Evolutionary conservation across 2,888 invertebrate species (phyloP).

Genomic region (Siphonodentalium dalli): DNA sequence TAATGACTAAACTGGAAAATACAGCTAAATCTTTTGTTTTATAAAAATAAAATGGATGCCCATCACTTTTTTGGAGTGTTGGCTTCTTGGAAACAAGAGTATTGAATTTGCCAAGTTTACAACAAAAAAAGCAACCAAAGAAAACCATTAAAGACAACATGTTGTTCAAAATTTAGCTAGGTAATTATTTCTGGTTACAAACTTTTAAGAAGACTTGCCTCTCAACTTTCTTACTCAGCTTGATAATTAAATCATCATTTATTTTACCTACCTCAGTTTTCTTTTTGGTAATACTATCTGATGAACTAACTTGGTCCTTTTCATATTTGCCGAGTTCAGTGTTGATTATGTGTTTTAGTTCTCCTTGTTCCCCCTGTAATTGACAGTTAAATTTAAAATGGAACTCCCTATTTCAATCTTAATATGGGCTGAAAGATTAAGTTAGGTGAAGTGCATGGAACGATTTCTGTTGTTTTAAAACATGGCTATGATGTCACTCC

Average conservation of each 20-base stretch:
- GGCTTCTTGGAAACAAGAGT: too few species aligned
- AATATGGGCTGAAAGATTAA: background rate
- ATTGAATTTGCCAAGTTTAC: too few species aligned
- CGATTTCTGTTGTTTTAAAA: background rate
- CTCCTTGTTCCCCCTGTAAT: constrained; percentile 55
- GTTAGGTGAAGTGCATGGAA: background rate
- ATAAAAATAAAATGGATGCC: too few species aligned
- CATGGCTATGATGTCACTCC: too few species aligned
- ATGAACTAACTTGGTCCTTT: constrained; percentile 39
- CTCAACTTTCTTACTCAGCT: background rate
- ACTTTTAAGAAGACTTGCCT: background rate
- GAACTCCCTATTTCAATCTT: background rate
- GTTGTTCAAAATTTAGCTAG: too few species aligned
- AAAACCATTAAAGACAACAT: too few species aligned
- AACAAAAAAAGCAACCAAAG: too few species aligned
- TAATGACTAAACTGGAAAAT: background rate
- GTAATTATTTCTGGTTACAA: too few species aligned
- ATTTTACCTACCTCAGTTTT: constrained; percentile 49
- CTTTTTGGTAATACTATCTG: constrained; percentile 44
- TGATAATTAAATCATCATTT: too few species aligned
- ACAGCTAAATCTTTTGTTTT: background rate
- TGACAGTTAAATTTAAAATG: background rate
- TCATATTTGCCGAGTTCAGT: constrained; percentile 56
- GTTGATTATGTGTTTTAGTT: constrained; percentile 56
- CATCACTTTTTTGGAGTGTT: too few species aligned